Conservation (phyloP, 1,140 invertebrate species). For the Triops cancriformis region DNA sequence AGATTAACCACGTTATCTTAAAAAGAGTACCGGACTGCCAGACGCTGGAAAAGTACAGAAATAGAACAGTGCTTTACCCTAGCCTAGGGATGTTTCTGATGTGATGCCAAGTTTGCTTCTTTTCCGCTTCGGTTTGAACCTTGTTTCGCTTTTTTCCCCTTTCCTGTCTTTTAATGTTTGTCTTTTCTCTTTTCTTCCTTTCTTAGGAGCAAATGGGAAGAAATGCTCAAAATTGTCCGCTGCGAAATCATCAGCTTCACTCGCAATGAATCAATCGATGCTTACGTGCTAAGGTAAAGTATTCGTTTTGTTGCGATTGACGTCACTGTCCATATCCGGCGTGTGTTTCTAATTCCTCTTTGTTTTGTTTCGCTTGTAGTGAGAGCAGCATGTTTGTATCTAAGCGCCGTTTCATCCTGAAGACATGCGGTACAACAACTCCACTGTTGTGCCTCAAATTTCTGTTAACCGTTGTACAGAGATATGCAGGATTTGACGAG, state of each 20-base stretch:
- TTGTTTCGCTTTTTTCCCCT: not conserved
- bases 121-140: not conserved
- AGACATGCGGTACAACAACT: conserved; percentile 97
- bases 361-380: conserved; percentile 45
- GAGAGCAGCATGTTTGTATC: conserved; percentile 99
- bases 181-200: conserved; percentile 35
- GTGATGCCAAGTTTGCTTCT: conserved; percentile 5
- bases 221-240: conserved; percentile 77
- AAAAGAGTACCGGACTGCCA: not conserved
- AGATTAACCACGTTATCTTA: not conserved
- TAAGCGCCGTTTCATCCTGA: conserved; percentile 85
- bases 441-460: conserved; percentile 83
- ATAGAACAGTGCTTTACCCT: not conserved
- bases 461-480: conserved; percentile 72
- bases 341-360: conserved; percentile 1
- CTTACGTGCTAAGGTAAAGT: conserved; percentile 88
- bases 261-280: conserved; percentile 81
- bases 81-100: not conserved
- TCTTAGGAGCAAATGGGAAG: conserved; percentile 75
- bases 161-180: not conserved
- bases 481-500: conserved; percentile 73
- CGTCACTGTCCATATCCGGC: not conserved
- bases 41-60: not conserved
- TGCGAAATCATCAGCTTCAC: conserved; percentile 93
- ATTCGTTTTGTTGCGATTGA: not conserved